Percentiles rank a stretch among this genome's conserved stretches.
Conservation (phyloP, 2,797 vertebrate genomes). For the Smutsia temminckii region DNA sequence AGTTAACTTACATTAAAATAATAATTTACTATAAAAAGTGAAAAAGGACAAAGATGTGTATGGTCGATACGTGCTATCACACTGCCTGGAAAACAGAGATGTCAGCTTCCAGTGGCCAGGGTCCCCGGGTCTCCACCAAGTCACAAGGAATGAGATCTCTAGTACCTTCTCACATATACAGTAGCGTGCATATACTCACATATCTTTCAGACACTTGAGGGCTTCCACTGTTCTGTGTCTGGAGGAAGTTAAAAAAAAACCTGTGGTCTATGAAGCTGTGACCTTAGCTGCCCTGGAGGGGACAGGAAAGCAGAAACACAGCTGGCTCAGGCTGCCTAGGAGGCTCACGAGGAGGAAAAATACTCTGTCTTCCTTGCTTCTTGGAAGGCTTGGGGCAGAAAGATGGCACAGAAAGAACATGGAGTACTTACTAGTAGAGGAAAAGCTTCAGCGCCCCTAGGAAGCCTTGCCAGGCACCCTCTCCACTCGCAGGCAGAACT, state of each 20-base stretch:
- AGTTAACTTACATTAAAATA: not conserved
- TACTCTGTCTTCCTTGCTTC: not conserved
- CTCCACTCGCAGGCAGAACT: too few species aligned
- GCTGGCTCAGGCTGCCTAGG: not conserved
- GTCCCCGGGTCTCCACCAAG: not conserved
- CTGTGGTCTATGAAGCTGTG: not conserved
- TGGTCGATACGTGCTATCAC: not conserved
- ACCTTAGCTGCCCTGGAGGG: not conserved
- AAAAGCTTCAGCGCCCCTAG: not conserved
- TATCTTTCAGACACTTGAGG: not conserved
- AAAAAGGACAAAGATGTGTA: not conserved
- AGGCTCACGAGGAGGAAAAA: not conserved
- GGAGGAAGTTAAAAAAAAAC: not conserved
- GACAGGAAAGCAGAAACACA: not conserved
- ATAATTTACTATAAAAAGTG: not conserved
- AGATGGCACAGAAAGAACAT: not conserved
- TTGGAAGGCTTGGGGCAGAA: not conserved
- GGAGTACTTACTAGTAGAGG: fast-evolving
- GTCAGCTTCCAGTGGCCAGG: not conserved
- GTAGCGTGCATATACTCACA: too few species aligned
- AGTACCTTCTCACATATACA: not conserved
- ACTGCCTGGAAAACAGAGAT: not conserved
- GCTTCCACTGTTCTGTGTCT: not conserved
- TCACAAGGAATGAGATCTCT: not conserved
- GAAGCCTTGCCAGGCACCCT: not conserved